Evolutionary conservation across 2,113 vertebrate species (phyloP).

Genomic region (Heterotilapia buettikoferi): DNA sequence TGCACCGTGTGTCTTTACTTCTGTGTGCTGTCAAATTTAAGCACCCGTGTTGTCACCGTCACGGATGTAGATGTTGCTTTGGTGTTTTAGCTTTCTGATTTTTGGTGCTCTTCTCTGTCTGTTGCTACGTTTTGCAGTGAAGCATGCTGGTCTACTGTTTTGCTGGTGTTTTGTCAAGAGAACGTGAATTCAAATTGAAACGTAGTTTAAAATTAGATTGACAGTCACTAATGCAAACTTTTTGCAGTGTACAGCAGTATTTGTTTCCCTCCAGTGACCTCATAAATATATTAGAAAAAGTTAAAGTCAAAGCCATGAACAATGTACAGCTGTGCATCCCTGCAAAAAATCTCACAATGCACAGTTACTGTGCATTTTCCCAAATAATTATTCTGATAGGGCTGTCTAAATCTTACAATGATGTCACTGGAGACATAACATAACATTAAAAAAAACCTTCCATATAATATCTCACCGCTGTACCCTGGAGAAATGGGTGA

Average conservation of each 20-base stretch:
- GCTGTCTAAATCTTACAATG: background rate
- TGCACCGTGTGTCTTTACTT: conserved; percentile 32
- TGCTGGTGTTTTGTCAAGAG: conserved; percentile 25
- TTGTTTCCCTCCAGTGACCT: background rate
- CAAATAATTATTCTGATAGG: background rate
- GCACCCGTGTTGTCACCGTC: conserved; percentile 13
- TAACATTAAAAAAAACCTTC: background rate
- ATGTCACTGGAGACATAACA: conserved; percentile 4
- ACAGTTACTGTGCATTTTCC: background rate
- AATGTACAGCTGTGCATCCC: background rate
- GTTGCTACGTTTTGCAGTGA: conserved; percentile 13
- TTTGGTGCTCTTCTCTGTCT: background rate
- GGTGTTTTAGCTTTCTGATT: conserved; percentile 3
- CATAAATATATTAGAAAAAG: background rate
- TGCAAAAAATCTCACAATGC: background rate
- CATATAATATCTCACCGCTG: background rate
- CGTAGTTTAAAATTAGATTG: background rate
- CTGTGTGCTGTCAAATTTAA: conserved; percentile 17
- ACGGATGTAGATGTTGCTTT: conserved; percentile 22
- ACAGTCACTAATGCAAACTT: background rate
- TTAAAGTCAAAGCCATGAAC: background rate
- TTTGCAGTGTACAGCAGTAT: background rate
- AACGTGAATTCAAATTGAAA: conserved; percentile 27
- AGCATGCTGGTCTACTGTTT: conserved; percentile 36
- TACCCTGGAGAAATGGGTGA: conserved; percentile 7